Percentiles rank a stretch among this genome's conserved stretches.
These are phyloP conservation scores for Drosophila parthenogenetica DNA, from an alignment of 2,888 invertebrate species.

Conservation along the genomic window DNA sequence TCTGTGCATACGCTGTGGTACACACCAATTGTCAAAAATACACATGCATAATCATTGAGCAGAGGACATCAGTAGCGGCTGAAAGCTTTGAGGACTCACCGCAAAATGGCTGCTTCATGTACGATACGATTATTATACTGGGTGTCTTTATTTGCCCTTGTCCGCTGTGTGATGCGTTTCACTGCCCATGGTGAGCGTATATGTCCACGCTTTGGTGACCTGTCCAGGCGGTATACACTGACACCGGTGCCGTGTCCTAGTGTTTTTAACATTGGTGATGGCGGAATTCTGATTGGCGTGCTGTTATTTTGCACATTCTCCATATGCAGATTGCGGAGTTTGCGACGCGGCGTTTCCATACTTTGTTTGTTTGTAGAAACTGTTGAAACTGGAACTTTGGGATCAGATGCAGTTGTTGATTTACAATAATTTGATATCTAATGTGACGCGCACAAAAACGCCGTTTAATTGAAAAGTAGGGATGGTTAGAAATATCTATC, in stretches of 20 bases:
- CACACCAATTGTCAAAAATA: slow-evolving; percentile 32
- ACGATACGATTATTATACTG: slow-evolving; percentile 87
- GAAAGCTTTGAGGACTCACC: slow-evolving; percentile 77
- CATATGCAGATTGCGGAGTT: slow-evolving; percentile 72
- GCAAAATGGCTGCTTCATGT: slow-evolving; percentile 90
- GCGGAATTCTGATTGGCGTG: slow-evolving; percentile 87
- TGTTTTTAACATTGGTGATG: slow-evolving; percentile 90
- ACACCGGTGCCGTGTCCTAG: slow-evolving; percentile 93
- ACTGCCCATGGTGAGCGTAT: slow-evolving; percentile 94
- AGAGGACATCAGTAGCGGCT: background rate
- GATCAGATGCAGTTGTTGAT: background rate
- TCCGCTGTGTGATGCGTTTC: slow-evolving; percentile 88
- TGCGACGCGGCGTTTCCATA: slow-evolving; percentile 79
- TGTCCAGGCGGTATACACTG: slow-evolving; percentile 90
- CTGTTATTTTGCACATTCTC: slow-evolving; percentile 70
- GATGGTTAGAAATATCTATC: slow-evolving; percentile 37
- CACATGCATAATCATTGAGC: slow-evolving; percentile 24
- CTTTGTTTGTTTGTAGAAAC: background rate
- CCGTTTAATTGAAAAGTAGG: slow-evolving; percentile 56
- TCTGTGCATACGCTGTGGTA: slow-evolving; percentile 17
- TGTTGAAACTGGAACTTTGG: background rate
- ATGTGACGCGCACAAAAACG: slow-evolving; percentile 57
- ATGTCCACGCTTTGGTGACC: slow-evolving; percentile 89
- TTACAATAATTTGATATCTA: slow-evolving; percentile 17
- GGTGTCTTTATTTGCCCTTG: slow-evolving; percentile 59